Percentiles rank a stretch among this genome's conserved stretches.
Evolutionary conservation across 2,797 vertebrate genomes (phyloP).

Genomic region (Pantherophis alleghaniensis): DNA sequence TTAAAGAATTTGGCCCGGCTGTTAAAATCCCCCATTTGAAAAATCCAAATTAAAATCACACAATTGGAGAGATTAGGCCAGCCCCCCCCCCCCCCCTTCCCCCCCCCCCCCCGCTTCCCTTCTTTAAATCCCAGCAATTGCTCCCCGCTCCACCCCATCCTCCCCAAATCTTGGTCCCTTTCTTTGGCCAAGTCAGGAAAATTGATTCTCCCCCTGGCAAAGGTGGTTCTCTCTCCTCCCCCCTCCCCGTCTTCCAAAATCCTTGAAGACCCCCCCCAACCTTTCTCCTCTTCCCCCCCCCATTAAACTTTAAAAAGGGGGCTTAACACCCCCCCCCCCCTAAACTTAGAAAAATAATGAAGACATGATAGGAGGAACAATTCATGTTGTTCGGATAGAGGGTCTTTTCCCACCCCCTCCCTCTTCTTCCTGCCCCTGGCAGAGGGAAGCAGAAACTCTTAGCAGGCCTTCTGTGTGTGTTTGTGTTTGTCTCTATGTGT

Average conservation of each 20-base stretch:
- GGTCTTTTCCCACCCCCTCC: not conserved
- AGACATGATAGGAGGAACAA: not conserved
- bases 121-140: not conserved
- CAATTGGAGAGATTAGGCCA: too few species aligned
- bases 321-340: too few species aligned
- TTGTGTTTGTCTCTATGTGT: too few species aligned
- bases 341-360: conserved; percentile 8
- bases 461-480: conserved; percentile 55
- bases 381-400: not conserved
- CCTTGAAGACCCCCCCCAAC: not conserved
- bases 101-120: too few species aligned
- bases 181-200: not conserved
- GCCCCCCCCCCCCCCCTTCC: not conserved
- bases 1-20: too few species aligned
- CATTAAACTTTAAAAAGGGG: not conserved
- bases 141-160: too few species aligned
- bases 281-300: conserved; percentile 1
- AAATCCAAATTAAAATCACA: too few species aligned
- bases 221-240: conserved; percentile 7
- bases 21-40: too few species aligned
- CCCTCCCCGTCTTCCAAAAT: not conserved
- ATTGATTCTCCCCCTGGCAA: conserved; percentile 34
- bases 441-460: conserved; percentile 18
- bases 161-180: too few species aligned
- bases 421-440: not conserved